phyloP scores from a whole-genome alignment of 2,113 vertebrate species.

The Pogona vitticeps region DNA sequence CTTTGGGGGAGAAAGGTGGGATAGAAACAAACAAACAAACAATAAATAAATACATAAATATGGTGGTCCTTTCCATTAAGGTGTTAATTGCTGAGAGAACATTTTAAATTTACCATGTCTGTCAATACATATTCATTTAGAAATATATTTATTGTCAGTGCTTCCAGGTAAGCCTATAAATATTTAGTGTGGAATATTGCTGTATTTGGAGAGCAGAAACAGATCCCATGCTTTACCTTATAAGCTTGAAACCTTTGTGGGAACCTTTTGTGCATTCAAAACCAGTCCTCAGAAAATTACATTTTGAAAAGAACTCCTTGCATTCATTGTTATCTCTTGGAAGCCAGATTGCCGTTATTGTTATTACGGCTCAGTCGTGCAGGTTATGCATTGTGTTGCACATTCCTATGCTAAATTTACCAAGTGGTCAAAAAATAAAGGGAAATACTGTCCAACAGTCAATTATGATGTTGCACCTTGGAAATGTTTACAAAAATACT shows the following conservation, averaged over 20 bases:
- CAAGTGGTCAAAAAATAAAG: too few relatives aligned
- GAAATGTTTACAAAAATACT: too few relatives aligned
- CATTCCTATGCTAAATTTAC: too few relatives aligned
- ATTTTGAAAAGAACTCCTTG: not conserved
- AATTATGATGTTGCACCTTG: too few relatives aligned
- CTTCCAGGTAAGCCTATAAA: not conserved
- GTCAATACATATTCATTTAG: not conserved
- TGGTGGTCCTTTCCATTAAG: too few relatives aligned
- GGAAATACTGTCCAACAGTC: too few relatives aligned
- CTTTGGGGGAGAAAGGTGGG: too few relatives aligned
- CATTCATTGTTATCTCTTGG: too few relatives aligned
- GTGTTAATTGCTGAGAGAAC: not conserved
- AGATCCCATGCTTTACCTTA: not conserved
- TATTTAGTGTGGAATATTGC: not conserved
- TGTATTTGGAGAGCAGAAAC: not conserved
- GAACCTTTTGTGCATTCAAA: not conserved
- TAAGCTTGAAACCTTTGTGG: not conserved
- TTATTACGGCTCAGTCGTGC: not conserved
- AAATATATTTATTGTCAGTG: not conserved
- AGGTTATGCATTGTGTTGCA: not conserved
- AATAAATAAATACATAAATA: not conserved
- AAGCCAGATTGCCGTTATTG: too few relatives aligned
- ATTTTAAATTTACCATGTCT: not conserved
- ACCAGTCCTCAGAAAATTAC: not conserved
- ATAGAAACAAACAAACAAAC: too few relatives aligned